Percentiles rank a stretch among this genome's conserved stretches.
phyloP scores from a whole-genome alignment of 2,888 invertebrate genomes.

The Athalia rosae region DNA sequence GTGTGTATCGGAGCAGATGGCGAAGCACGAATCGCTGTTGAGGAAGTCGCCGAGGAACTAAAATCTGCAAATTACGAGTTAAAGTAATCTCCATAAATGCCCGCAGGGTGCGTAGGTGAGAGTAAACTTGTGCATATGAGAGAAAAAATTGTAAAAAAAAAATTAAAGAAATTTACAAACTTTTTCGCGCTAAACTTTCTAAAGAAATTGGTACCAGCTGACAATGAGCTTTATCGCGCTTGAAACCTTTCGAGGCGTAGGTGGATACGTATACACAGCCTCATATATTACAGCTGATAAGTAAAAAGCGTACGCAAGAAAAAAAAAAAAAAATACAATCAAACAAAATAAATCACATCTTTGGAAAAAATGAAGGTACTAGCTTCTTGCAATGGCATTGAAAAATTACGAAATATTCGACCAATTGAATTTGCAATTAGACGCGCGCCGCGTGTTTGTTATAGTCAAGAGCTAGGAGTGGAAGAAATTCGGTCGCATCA shows the following conservation, averaged over 20 bases:
- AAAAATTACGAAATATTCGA: not conserved
- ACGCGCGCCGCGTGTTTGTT: not conserved
- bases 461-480: not conserved
- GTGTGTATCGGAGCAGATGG: not conserved
- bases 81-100: too few relatives aligned
- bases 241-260: not conserved
- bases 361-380: conserved; percentile 8
- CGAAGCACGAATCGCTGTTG: not conserved
- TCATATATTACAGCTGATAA: too few relatives aligned
- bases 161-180: too few relatives aligned
- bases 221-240: not conserved
- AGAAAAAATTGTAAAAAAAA: too few relatives aligned
- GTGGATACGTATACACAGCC: too few relatives aligned
- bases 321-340: too few relatives aligned
- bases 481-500: conserved; percentile 4
- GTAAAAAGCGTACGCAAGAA: too few relatives aligned
- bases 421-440: conserved; percentile 34
- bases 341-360: not conserved
- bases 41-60: too few relatives aligned
- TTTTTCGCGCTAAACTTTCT: not conserved
- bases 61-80: too few relatives aligned
- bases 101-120: too few relatives aligned
- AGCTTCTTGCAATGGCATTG: conserved; percentile 8
- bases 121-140: too few relatives aligned
- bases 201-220: not conserved